These are phyloP conservation scores for Neocrepidodera transversa DNA, from an alignment of 2,888 invertebrate genomes.

Conservation along the genomic window DNA sequence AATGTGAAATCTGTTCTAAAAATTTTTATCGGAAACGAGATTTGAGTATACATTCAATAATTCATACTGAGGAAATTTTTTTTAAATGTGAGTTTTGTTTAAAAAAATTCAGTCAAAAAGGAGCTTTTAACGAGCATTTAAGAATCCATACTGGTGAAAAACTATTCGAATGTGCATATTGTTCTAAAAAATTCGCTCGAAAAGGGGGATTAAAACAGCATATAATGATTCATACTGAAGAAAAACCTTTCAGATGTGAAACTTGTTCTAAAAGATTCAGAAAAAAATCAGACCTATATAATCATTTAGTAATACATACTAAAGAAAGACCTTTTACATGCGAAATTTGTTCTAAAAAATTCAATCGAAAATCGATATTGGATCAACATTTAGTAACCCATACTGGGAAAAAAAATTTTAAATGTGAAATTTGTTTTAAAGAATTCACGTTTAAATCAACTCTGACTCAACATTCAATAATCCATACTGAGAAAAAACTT, in stretches of 20 bases:
- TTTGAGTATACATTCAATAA: too few species aligned
- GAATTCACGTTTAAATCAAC: neutral
- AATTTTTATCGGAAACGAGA: too few species aligned
- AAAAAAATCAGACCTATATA: neutral
- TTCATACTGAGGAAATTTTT: neutral
- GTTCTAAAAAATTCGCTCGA: neutral
- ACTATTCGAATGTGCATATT: neutral
- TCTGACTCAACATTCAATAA: neutral
- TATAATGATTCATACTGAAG: neutral
- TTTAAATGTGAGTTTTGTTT: slow-evolving; percentile 13
- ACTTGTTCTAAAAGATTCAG: neutral
- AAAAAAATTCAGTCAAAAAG: too few species aligned
- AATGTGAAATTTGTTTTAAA: slow-evolving; percentile 1
- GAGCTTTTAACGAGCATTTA: slow-evolving; percentile 9
- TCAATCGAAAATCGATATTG: neutral
- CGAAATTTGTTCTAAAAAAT: neutral
- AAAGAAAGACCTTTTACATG: neutral
- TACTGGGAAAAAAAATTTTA: neutral
- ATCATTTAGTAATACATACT: neutral
- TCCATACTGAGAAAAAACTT: neutral
- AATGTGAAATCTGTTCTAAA: neutral
- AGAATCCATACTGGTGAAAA: neutral
- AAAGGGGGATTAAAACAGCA: neutral
- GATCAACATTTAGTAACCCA: neutral
- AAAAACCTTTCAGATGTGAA: neutral